Conservation (phyloP, 2,888 invertebrate species). For the Chymomyza caudatula region DNA sequence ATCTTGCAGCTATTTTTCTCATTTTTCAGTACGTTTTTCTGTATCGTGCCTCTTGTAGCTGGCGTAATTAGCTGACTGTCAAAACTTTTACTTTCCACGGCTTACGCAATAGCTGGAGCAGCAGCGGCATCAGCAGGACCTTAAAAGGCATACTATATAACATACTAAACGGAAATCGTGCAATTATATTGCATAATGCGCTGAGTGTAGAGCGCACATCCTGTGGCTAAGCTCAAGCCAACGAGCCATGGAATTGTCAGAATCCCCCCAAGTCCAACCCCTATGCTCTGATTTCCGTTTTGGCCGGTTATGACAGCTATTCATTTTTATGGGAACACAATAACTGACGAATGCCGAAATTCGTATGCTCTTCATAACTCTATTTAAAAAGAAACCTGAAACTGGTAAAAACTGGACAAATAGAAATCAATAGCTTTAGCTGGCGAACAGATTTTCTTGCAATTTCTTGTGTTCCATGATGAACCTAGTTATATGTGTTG, state of each 20-base stretch:
- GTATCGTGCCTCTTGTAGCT: background rate
- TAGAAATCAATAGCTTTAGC: no score
- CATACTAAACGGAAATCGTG: background rate
- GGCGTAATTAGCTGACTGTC: constrained; percentile 23
- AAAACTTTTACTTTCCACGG: constrained; percentile 35
- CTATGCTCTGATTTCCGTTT: background rate
- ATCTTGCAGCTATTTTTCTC: background rate
- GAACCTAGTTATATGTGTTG: no score
- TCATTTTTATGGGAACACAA: no score
- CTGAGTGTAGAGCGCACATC: constrained; percentile 2
- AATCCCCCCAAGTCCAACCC: background rate
- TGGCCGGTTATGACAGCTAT: no score
- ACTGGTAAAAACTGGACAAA: no score
- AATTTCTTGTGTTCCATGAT: no score
- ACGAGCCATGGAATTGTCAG: background rate
- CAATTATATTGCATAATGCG: constrained; percentile 10
- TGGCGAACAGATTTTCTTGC: no score
- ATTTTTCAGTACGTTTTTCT: background rate
- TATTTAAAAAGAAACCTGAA: no score
- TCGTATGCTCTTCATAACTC: no score
- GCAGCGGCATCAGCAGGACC: constrained; percentile 22
- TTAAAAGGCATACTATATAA: constrained; percentile 22
- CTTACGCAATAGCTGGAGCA: constrained; percentile 33
- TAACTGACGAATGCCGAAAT: background rate
- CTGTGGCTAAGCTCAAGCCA: background rate